Base-by-base conservation (phyloP, 2,888 invertebrate species). In the Cancer borealis region DNA sequence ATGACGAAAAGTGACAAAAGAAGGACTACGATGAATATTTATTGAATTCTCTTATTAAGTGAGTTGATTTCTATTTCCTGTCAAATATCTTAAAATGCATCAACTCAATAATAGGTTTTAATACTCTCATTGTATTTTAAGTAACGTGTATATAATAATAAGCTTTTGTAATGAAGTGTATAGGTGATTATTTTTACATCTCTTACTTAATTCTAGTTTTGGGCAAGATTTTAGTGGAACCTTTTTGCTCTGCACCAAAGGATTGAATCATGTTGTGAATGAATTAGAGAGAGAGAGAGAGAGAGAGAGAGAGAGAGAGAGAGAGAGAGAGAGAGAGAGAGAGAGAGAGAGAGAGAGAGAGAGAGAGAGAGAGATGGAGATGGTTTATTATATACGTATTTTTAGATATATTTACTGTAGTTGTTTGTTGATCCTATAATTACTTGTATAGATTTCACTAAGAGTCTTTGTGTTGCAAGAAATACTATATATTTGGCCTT, bases 401-500 rank as follows among this genome's bases (percentile, higher is more conserved):
- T 54, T 54, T 66, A 66, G 12, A 84, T 84, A 84, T 84, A 39
- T 30, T 84, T 39, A 84, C 30, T 84, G 73, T 73, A 39, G 84
- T 12, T 84, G 84, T 84, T 84, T 30, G 39, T 84, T 73, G 26
- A 84, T 30, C 39, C 10, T 39, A 84, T 84, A n/a, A 84, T 39
- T 84, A 84, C 84, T 39, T 84, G 30, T 84, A 84, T 30, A 84
- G 39, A 84, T 30, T 84, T 84, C 12, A 84, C 39, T 84, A 84
- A 39, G 17, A 84, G 39, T 84, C 84, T 39, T 39, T 84, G 39
- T 84, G 39, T 84, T 14, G 14, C 84, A 39, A 84, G 84, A 84
- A 39, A 10, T 49, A 84, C 39, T 94, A 79, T 94, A 79, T 94
- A 49, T 89, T 88, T 87, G 94, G 94, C 94, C 94, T 94, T 94